A percentile compares a stretch with the other conserved stretches of the same genome.
These are phyloP conservation scores for Aptenodytes patagonicus DNA, from an alignment of 2,113 vertebrate genomes.

Conservation along the genomic window DNA sequence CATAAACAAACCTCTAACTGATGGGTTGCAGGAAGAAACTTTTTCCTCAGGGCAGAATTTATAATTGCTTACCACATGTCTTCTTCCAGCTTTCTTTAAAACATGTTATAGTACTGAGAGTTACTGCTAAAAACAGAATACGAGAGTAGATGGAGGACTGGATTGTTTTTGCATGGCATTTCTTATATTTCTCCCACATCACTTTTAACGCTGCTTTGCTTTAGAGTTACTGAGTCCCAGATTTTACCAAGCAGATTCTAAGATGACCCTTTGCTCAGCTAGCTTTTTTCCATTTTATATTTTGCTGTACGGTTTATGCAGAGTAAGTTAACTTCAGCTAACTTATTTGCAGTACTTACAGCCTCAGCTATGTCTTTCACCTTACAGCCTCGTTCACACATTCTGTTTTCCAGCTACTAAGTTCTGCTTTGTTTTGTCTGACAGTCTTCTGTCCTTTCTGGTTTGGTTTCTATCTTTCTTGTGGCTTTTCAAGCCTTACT, in stretches of 20 bases:
- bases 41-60: constrained; percentile 22
- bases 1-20: constrained; percentile 1
- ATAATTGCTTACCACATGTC: constrained; percentile 2
- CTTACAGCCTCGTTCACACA: background rate
- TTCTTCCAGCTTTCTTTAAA: constrained; percentile 25
- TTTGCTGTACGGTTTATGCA: background rate
- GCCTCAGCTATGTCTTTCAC: background rate
- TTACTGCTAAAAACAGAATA: constrained; percentile 12
- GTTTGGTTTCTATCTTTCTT: background rate
- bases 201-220: background rate
- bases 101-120: background rate
- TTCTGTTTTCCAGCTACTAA: background rate
- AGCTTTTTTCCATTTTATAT: background rate
- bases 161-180: background rate
- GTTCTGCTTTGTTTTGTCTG: constrained; percentile 3
- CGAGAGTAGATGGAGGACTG: background rate
- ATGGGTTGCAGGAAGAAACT: background rate
- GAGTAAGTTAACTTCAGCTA: background rate
- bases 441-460: background rate
- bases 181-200: background rate
- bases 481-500: constrained; percentile 19
- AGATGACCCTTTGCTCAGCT: background rate
- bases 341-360: background rate
- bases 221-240: background rate
- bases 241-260: constrained; percentile 4